Evolutionary conservation across 2,888 invertebrate species (phyloP), one percentile per base, ranked within the genome.

Genomic region (Apotomis betuletana): DNA sequence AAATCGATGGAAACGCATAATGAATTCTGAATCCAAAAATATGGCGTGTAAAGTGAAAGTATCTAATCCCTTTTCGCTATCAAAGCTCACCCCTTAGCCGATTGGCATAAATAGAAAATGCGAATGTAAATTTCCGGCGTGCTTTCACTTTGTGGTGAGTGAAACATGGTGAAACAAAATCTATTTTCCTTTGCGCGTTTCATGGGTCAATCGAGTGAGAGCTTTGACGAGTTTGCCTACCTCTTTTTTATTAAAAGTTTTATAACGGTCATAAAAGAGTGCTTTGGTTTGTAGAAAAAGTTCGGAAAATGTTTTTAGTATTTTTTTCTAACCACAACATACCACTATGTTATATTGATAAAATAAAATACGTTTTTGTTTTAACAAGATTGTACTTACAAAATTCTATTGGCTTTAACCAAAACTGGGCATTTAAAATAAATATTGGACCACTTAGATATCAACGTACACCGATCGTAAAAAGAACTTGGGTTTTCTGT

Each of bases 71-170:
- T 68, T 67, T 72, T 63, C 59, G 62, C 72, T 72, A 72, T 72
- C 72, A 72, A 72, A 72, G 63, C 68, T 72, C 68, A 68, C 72
- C 72, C 72, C 62, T 68, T 68, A 68, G 72, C 63, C 72, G 68
- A 72, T 72, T 72, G 72, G 72, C 68, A 68, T 72, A 72, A 67
- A 72, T 72, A 68, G 58, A 72, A 72, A 68, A 72, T 72, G 68
- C 67, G 67, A 71, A 71, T 71, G 71, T 61, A 71, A 68, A 72
- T 72, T 72, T 72, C 15, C 55, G 63, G 63, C 61, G 58, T 67
- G 70, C 67, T 67, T 71, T 61, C 60, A 71, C 70, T 71, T 67
- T 67, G 61, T 44, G 71, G 71, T 51, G 67, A 67, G 71, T 71
- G 71, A 71, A 70, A 67, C 70, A 61, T 67, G 60, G 70, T 67